phyloP scores from a whole-genome alignment of 2,113 vertebrate genomes.

The Nycticebus coucang region DNA sequence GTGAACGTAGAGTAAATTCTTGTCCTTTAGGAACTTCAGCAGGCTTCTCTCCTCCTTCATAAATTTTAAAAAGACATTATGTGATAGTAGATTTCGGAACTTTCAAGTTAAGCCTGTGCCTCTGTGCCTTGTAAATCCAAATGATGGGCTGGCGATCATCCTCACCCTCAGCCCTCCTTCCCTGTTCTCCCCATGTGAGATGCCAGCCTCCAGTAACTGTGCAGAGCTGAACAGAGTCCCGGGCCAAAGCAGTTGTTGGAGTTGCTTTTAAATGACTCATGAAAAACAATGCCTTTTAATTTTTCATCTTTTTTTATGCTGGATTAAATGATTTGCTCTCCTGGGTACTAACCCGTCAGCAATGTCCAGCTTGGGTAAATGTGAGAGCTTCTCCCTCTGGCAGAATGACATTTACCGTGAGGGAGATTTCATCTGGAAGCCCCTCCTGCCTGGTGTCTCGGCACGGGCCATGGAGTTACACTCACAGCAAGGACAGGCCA shows the following conservation, averaged over 20 bases:
- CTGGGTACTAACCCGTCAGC: background rate
- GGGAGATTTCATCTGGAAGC: background rate
- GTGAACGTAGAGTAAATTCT: background rate
- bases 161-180: slow-evolving; percentile 54
- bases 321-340: background rate
- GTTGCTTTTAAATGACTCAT: slow-evolving; percentile 58
- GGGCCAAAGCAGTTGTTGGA: slow-evolving; percentile 49
- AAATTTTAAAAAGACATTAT: slow-evolving; percentile 31
- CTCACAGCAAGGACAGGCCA: background rate
- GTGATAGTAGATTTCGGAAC: background rate
- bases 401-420: background rate
- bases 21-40: background rate
- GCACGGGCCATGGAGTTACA: background rate
- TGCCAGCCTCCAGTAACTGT: slow-evolving; percentile 59
- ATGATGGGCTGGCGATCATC: background rate
- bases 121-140: slow-evolving; percentile 50
- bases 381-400: slow-evolving; percentile 48
- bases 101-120: slow-evolving; percentile 45
- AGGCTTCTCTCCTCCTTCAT: slow-evolving; percentile 51
- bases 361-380: background rate
- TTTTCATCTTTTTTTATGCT: background rate
- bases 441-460: background rate
- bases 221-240: slow-evolving; percentile 13
- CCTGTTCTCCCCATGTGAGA: slow-evolving; percentile 56
- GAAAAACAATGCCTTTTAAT: slow-evolving; percentile 28